phyloP scores from a whole-genome alignment of 2,797 vertebrate species.

The Cygnus olor region DNA sequence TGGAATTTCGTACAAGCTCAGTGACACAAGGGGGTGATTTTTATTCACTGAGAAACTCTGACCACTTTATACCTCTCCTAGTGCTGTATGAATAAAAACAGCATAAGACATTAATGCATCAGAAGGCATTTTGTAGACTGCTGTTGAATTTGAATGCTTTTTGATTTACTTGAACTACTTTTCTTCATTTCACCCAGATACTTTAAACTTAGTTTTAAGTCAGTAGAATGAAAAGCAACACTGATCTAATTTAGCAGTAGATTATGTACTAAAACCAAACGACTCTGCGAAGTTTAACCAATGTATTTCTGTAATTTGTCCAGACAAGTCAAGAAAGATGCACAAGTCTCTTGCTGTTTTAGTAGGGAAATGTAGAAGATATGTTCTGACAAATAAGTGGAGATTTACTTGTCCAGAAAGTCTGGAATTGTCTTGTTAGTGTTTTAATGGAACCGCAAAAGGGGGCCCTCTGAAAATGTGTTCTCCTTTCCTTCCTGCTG shows the following conservation, averaged over 20 bases:
- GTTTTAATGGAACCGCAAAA: background rate
- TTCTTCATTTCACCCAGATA: background rate
- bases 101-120: background rate
- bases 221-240: background rate
- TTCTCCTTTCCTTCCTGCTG: background rate
- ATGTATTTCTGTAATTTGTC: background rate
- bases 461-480: background rate
- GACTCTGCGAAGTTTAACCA: background rate
- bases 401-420: background rate
- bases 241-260: background rate
- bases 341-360: background rate
- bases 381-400: background rate
- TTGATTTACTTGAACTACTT: background rate
- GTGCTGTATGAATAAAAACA: background rate
- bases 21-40: background rate
- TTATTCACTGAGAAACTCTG: background rate
- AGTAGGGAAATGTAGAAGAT: background rate
- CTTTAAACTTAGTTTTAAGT: background rate
- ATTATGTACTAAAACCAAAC: background rate
- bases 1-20: background rate
- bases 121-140: background rate
- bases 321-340: background rate
- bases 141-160: background rate
- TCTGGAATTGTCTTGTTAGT: background rate
- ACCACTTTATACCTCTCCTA: background rate